These are phyloP conservation scores for Adelges cooleyi DNA, from an alignment of 1,140 invertebrate genomes.

Conservation along the genomic window DNA sequence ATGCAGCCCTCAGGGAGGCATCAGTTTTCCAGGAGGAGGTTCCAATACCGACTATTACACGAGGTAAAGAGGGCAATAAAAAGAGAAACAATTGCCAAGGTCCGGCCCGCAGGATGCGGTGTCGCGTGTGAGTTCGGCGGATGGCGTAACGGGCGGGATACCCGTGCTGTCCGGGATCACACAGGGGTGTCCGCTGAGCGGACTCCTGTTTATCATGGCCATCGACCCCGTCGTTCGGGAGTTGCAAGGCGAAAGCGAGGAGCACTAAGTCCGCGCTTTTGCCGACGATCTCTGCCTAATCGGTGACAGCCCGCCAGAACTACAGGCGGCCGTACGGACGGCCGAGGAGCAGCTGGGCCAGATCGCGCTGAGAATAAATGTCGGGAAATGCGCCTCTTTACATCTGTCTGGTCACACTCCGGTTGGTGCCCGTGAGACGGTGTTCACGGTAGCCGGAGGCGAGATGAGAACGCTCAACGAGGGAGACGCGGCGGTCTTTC, in stretches of 20 bases:
- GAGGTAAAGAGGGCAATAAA: too few relatives aligned
- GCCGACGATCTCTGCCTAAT: background rate
- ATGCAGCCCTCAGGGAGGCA: too few relatives aligned
- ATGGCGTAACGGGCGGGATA: too few relatives aligned
- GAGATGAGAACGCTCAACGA: background rate
- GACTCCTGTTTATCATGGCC: too few relatives aligned
- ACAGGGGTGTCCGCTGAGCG: background rate
- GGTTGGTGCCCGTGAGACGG: background rate
- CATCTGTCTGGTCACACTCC: background rate
- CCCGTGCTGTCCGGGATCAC: background rate
- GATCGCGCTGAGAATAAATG: background rate
- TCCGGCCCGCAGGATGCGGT: too few relatives aligned
- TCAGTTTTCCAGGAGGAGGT: too few relatives aligned
- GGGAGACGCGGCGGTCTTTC: too few relatives aligned
- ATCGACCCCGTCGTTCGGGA: too few relatives aligned
- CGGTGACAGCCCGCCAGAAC: accelerated
- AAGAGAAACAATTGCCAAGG: too few relatives aligned
- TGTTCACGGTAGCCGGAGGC: background rate
- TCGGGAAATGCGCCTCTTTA: background rate
- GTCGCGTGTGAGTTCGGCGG: too few relatives aligned
- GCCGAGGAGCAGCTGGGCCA: accelerated
- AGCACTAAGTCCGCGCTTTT: background rate
- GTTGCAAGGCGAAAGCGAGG: accelerated
- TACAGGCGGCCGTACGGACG: accelerated
- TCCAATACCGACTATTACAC: too few relatives aligned